These are phyloP conservation scores for Vanessa cardui DNA, from an alignment of 2,888 invertebrate genomes.

Conservation along the genomic window DNA sequence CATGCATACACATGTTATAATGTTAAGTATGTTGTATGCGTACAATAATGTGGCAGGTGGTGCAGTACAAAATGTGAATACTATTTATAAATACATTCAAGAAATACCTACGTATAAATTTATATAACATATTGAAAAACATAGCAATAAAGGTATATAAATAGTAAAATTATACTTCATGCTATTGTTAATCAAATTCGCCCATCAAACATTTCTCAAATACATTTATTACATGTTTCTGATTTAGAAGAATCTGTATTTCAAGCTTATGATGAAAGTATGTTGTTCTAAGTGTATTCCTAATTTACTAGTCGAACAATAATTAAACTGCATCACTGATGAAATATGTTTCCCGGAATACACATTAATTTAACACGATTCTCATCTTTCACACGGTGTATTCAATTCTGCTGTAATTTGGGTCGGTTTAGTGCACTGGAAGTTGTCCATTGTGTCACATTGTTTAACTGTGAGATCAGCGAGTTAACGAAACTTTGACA, in stretches of 20 bases:
- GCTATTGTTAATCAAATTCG: no score
- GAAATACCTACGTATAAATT: not conserved
- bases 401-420: slow-evolving; percentile 56
- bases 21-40: not conserved
- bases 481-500: slow-evolving; percentile 25
- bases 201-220: no score
- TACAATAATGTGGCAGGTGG: not conserved
- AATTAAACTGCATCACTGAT: slow-evolving; percentile 21
- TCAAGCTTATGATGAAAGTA: no score
- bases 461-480: slow-evolving; percentile 47
- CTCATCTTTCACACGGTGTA: slow-evolving; percentile 61
- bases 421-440: slow-evolving; percentile 55
- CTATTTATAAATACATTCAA: not conserved
- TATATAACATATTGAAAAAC: no score
- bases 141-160: no score
- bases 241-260: no score
- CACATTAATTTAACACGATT: slow-evolving; percentile 59
- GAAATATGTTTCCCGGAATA: slow-evolving; percentile 59
- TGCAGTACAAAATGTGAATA: not conserved
- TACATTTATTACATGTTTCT: no score
- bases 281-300: not conserved
- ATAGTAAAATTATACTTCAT: no score
- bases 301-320: not conserved
- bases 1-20: no score
- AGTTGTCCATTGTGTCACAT: slow-evolving; percentile 55